Base-by-base conservation (phyloP, 2,888 invertebrate species). In the Platerodrilus igneus region DNA sequence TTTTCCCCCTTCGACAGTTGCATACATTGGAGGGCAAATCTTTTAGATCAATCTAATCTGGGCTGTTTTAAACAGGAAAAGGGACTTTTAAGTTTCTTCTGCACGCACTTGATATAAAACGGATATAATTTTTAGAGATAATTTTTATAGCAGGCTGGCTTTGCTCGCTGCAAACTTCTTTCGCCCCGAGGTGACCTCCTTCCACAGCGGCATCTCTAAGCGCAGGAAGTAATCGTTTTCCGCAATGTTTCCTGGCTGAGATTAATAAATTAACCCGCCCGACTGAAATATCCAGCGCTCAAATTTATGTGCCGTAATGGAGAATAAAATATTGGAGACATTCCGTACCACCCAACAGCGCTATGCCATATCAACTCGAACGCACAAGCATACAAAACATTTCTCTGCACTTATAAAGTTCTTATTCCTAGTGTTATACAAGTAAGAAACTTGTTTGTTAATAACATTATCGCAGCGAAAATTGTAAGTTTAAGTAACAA, bases 181-280 rank as follows among this genome's bases (percentile, higher is more conserved):
- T 28, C 37, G 39, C 42, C 46, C 37, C 42, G 36, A 41, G 40
- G 46, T 39, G 39, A 39, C 46, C 46, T 39, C 39, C 32, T 46
- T 42, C 23, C 35, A 27, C 14, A 42, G 36, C 46, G 38, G 37
- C 38, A 46, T 39, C 38, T 35, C 42, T 46, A 42, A 46, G 46
- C 42, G 42, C 42, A 38, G 46, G 46, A 46, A 46, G 46, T 42
- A 39, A 37, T 39, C 42, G 46, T 46, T 46, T 46, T 46, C 46
- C 39, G 46, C 40, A 46, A 38, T 39, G 46, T 39, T 42, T 46
- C 46, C 46, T 46, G 46, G 37, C 36, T 39, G 38, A 28, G 42
- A 46, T 46, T 46, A 46, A 46, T 46, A 46, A 46, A 46, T 46
- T 46, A 42, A 42, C 27, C 32, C 46, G 25, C 39, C 36, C 42